Evolutionary conservation across 2,797 vertebrate species (phyloP).

Genomic region (Eulemur albifrons): DNA sequence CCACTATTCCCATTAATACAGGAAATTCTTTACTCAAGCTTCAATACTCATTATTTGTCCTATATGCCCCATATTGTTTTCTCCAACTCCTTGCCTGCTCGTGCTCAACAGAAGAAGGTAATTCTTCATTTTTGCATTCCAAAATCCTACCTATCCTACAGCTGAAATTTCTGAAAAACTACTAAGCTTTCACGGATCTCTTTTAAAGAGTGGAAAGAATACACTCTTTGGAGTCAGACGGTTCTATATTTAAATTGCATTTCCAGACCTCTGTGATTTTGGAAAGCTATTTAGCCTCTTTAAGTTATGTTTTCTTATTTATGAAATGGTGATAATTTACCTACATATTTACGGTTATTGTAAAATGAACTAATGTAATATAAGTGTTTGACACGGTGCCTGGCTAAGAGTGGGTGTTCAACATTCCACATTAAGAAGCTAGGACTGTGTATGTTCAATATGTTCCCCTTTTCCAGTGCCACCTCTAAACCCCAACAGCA

Average conservation of each 20-base stretch:
- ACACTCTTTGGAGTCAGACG: not conserved
- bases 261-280: not conserved
- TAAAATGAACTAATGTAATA: constrained; percentile 14
- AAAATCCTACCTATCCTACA: not conserved
- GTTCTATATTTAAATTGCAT: not conserved
- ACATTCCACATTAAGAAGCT: not conserved
- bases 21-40: not conserved
- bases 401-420: not conserved
- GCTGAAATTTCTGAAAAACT: not conserved
- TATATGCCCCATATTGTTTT: not conserved
- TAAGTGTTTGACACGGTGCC: not conserved
- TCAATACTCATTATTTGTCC: not conserved
- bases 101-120: not conserved
- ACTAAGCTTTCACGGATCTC: not conserved
- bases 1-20: not conserved
- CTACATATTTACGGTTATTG: not conserved
- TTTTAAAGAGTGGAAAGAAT: not conserved
- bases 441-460: not conserved
- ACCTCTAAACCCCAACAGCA: not conserved
- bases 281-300: constrained; percentile 1
- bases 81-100: not conserved
- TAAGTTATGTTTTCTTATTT: not conserved
- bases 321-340: not conserved
- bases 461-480: not conserved
- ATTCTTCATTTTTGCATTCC: not conserved